Base-by-base conservation (phyloP, 2,113 vertebrate genomes). In the Cyrtonyx montezumae region DNA sequence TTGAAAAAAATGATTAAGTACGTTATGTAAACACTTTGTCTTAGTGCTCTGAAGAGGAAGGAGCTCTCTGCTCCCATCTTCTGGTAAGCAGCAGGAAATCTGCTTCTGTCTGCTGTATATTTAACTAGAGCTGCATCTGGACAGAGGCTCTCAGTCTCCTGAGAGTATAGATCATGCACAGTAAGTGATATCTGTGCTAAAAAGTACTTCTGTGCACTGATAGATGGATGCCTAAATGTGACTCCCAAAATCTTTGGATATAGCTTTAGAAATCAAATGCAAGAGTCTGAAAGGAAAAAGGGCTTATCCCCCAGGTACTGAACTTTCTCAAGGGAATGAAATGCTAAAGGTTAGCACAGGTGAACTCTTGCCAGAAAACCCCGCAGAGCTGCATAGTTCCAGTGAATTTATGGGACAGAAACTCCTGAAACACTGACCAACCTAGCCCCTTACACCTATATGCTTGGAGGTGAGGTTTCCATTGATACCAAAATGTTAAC, bases 51-150 rank as follows among this genome's bases (percentile, higher is more conserved):
- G 61, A 68, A 46, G 42, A 63, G 30, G 43, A 43, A 86, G 43
- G 86, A 93, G 55, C 79, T 87, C 93, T 93, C 86, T 95, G 77
- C 92, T 90, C 56, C 95, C 93, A 91, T 68, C 95, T 95, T 81
- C 81, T 75, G 90, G 88, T 65, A 61, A 71, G 26, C 37, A 65
- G 55, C 13, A 56, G 73, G 43, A 91, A 70, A 75, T n/a, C 42
- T 70, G 13, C 22, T 84, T 62, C n/a, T 20, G 21, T 34, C 7
- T 28, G 45, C 11, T 6, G 8, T 45, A 16, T 22, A 1, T 62
- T 89, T 66, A 28, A 21, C n/a, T 15, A 68, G 25, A 36, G 20
- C 26, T 79, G 16, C 34, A 34, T 48, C 53, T 66, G 40, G 8
- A 13, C 28, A 55, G 46, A 42, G 21, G 23, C 20, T 71, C n/a